phyloP scores from a whole-genome alignment of 2,888 invertebrate genomes.

The Scaptomyza reducta region DNA sequence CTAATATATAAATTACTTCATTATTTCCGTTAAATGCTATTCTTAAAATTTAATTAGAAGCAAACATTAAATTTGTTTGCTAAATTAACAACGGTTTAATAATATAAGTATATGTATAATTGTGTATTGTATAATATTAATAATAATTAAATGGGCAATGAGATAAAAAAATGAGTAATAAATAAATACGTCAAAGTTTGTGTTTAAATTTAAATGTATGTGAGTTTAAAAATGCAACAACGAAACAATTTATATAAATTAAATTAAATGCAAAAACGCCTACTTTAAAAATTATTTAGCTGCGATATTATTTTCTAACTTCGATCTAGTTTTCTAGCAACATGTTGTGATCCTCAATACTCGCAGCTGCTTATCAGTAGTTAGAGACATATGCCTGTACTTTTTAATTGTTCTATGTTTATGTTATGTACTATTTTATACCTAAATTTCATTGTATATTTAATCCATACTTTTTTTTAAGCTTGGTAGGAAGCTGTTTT shows the following conservation, averaged over 20 bases:
- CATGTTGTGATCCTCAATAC: constrained; percentile 8
- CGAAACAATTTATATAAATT: constrained; percentile 36
- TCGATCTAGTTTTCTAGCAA: constrained; percentile 50
- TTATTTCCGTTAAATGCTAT: constrained; percentile 63
- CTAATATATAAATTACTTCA: constrained; percentile 54
- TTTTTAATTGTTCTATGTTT: constrained; percentile 53
- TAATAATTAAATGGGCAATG: constrained; percentile 17
- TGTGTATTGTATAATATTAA: constrained; percentile 9
- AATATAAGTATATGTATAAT: constrained; percentile 12
- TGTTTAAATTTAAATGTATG: constrained; percentile 25
- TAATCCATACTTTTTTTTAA: constrained; percentile 34
- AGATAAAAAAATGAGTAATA: constrained; percentile 33
- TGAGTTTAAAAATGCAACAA: constrained; percentile 32
- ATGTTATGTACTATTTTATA: constrained; percentile 45
- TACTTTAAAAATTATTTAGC: constrained; percentile 14
- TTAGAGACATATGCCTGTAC: constrained; percentile 23
- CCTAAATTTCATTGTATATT: constrained; percentile 52
- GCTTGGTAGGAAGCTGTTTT: constrained; percentile 44
- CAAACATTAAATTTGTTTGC: constrained; percentile 56
- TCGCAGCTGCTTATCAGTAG: constrained; percentile 25
- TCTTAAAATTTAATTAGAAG: constrained; percentile 61
- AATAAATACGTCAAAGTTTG: constrained; percentile 38
- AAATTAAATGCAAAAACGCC: constrained; percentile 38
- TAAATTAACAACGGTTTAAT: constrained; percentile 58
- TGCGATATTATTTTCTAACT: constrained; percentile 28